phyloP scores from a whole-genome alignment of 2,113 vertebrate genomes.

The Recurvirostra avosetta region DNA sequence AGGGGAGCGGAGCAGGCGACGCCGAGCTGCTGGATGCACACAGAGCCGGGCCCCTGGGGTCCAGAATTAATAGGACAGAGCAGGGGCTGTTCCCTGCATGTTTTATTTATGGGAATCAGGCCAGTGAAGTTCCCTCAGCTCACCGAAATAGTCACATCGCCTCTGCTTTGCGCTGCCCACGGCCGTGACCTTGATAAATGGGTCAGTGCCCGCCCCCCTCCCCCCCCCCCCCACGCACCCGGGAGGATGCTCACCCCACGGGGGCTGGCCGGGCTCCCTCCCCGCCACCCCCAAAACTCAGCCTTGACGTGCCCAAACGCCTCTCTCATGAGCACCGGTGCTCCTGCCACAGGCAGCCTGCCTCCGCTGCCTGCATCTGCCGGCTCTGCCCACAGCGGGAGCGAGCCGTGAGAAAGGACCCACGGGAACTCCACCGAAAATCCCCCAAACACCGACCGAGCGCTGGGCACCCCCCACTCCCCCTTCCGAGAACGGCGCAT shows the following conservation, averaged over 20 bases:
- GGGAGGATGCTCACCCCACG: neutral
- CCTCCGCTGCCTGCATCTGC: neutral
- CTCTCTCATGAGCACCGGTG: neutral
- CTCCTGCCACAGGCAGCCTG: neutral
- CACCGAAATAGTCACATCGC: slow-evolving; percentile 10
- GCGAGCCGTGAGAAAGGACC: neutral
- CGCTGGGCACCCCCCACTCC: neutral
- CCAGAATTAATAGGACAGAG: slow-evolving; percentile 64
- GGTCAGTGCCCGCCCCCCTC: neutral
- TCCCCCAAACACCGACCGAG: neutral
- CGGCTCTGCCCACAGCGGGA: neutral
- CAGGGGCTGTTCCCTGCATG: slow-evolving; percentile 61
- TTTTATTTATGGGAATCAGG: slow-evolving; percentile 70
- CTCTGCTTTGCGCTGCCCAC: slow-evolving; percentile 22
- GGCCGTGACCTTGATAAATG: slow-evolving; percentile 45
- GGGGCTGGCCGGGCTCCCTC: neutral
- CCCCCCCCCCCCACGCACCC: accelerated
- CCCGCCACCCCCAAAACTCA: neutral
- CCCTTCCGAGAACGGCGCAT: accelerated
- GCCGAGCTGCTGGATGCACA: slow-evolving; percentile 3
- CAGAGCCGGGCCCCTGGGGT: slow-evolving; percentile 47
- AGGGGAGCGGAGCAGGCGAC: neutral
- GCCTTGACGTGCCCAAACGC: neutral
- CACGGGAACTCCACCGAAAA: slow-evolving; percentile 35
- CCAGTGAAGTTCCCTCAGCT: slow-evolving; percentile 54